Percentiles rank a stretch among this genome's conserved stretches.
These are phyloP conservation scores for Thalassarche chlororhynchos DNA, from an alignment of 2,113 vertebrate genomes.

Conservation along the genomic window DNA sequence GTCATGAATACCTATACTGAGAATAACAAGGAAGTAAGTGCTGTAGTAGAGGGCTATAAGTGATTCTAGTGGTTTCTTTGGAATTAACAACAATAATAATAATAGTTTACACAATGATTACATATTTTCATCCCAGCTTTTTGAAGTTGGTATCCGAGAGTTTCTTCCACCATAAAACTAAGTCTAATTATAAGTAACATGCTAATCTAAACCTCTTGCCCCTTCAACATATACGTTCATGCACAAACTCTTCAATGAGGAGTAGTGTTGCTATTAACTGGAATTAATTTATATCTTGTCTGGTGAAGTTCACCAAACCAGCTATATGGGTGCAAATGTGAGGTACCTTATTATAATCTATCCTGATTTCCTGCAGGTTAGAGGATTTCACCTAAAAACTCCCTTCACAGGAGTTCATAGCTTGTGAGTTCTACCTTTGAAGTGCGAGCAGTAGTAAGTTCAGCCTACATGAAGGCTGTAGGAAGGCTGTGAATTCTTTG, in stretches of 20 bases:
- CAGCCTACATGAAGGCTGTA: background rate
- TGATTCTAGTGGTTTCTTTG: background rate
- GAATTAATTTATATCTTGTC: background rate
- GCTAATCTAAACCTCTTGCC: background rate
- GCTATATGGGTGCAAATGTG: background rate
- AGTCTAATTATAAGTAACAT: background rate
- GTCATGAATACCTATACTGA: background rate
- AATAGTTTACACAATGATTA: background rate
- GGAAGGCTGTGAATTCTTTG: background rate
- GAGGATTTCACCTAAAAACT: background rate
- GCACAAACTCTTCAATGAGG: background rate
- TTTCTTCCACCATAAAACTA: background rate
- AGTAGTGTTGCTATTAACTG: background rate
- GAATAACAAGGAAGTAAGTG: background rate
- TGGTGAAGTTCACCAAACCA: background rate
- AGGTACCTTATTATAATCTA: background rate
- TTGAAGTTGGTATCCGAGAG: background rate
- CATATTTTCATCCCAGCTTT: background rate
- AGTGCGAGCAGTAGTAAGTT: background rate
- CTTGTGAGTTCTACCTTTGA: background rate
- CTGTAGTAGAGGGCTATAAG: background rate
- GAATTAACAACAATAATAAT: background rate
- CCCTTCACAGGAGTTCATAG: background rate
- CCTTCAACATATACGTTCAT: accelerated
- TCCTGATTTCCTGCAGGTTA: background rate